Percentiles rank a stretch among this genome's conserved stretches.
Conservation (phyloP, 2,888 invertebrate genomes). For the Eudemis profundana region DNA sequence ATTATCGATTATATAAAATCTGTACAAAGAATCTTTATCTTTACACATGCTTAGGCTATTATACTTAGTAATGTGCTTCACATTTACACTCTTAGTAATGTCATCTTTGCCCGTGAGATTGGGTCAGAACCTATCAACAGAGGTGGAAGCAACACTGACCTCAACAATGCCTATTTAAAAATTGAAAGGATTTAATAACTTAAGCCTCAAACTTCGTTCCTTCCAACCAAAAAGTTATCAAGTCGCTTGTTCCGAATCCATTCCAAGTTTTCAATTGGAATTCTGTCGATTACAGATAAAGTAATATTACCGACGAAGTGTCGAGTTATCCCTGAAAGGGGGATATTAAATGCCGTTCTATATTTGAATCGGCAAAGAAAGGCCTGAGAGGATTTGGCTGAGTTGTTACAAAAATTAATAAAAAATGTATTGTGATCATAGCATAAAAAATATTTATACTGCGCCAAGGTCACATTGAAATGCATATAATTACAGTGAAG, state of each 20-base stretch:
- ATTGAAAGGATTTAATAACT: conserved; percentile 28
- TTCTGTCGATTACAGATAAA: conserved; percentile 39
- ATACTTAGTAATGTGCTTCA: not conserved
- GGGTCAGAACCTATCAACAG: conserved; percentile 13
- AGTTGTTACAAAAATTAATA: conserved; percentile 3
- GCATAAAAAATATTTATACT: too few relatives aligned
- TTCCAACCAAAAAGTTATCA: conserved; percentile 29
- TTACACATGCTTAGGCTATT: too few relatives aligned
- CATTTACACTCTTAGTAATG: not conserved
- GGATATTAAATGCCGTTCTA: conserved; percentile 38
- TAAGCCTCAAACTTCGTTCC: conserved; percentile 25
- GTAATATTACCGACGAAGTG: conserved; percentile 33
- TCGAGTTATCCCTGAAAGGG: conserved; percentile 28
- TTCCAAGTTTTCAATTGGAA: conserved; percentile 37
- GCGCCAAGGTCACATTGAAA: too few relatives aligned
- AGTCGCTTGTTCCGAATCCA: conserved; percentile 27
- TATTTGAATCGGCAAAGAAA: conserved; percentile 15
- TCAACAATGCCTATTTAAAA: conserved; percentile 26
- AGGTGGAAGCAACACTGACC: conserved; percentile 7
- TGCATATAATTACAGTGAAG: too few relatives aligned
- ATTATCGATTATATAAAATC: too few relatives aligned
- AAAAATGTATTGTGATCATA: not conserved
- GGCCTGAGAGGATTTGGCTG: not conserved
- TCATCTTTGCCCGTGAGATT: conserved; percentile 1
- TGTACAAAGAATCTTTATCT: too few relatives aligned